phyloP scores from a whole-genome alignment of 2,797 vertebrate genomes.

The Poeciliopsis gracilis region DNA sequence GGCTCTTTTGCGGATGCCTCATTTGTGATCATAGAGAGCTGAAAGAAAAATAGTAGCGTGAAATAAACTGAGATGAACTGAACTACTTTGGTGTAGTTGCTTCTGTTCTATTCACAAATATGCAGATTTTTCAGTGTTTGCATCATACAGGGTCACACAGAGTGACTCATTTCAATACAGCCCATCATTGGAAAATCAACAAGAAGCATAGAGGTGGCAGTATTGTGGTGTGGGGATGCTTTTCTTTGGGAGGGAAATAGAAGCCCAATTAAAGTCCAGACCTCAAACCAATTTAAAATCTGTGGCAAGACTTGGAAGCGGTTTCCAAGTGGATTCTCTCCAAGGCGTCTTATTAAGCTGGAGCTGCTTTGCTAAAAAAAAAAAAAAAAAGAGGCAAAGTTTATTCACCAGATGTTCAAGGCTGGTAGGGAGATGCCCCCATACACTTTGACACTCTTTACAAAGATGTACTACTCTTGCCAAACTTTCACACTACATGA shows the following conservation, averaged over 20 bases:
- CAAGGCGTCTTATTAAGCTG: no score
- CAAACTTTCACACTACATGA: neutral
- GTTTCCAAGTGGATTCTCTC: neutral
- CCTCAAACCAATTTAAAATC: neutral
- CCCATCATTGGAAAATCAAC: neutral
- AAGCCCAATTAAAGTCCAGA: neutral
- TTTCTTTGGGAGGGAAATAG: neutral
- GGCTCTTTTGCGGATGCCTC: neutral
- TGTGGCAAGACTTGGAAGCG: neutral
- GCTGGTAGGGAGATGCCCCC: neutral
- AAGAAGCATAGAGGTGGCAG: neutral
- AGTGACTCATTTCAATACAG: neutral
- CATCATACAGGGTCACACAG: neutral
- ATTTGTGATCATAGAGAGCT: neutral
- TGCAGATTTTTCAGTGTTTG: neutral
- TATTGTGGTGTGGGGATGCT: neutral
- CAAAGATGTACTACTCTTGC: neutral
- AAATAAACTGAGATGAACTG: no score
- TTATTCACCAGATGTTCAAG: neutral
- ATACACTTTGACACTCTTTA: neutral
- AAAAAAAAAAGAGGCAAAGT: neutral
- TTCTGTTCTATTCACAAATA: neutral
- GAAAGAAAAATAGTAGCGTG: neutral
- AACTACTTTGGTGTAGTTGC: neutral
- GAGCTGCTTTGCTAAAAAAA: neutral